Evolutionary conservation across 2,113 vertebrate genomes (phyloP).

Genomic region (Equus quagga): DNA sequence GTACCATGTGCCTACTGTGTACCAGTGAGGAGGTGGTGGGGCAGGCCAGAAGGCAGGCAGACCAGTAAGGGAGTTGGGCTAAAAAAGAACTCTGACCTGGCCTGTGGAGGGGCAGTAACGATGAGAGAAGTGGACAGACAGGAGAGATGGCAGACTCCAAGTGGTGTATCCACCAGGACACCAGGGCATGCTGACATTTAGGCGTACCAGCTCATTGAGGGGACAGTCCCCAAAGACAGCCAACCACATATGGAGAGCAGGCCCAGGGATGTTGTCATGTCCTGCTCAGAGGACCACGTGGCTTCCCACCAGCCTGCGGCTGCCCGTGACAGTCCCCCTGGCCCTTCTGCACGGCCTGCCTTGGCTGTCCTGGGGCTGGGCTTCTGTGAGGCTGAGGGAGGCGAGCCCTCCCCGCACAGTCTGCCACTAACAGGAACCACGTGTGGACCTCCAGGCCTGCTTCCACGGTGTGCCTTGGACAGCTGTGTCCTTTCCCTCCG

Average conservation of each 20-base stretch:
- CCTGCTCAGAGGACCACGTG: background rate
- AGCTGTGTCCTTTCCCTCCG: background rate
- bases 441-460: slow-evolving; percentile 19
- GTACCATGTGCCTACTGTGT: background rate
- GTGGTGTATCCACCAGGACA: background rate
- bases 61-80: too few species aligned
- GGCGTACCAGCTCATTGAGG: background rate
- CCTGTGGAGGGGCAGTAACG: too few species aligned
- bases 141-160: background rate
- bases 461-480: slow-evolving; percentile 68
- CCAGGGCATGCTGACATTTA: background rate
- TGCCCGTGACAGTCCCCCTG: background rate
- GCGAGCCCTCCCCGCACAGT: slow-evolving; percentile 21
- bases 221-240: background rate
- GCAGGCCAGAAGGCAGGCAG: background rate
- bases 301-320: fast-evolving
- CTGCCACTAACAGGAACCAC: slow-evolving; percentile 57
- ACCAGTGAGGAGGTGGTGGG: background rate
- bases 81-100: background rate
- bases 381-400: background rate
- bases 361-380: background rate
- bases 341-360: background rate
- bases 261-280: background rate
- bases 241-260: fast-evolving
- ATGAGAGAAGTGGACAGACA: background rate